phyloP scores from a whole-genome alignment of 2,797 vertebrate genomes.

The Sebastes diploproa region DNA sequence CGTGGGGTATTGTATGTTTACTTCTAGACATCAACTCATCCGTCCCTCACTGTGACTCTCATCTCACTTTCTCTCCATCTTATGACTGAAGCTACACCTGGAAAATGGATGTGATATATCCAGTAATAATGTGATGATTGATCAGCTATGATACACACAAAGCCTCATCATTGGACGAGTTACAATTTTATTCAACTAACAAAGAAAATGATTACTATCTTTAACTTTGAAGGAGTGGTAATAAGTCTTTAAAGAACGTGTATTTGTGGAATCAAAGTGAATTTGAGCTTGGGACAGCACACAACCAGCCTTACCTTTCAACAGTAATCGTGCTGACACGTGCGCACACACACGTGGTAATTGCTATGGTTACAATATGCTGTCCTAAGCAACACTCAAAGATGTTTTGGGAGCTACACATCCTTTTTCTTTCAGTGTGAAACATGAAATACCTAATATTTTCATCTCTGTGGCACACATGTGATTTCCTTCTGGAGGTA shows the following conservation, averaged over 20 bases:
- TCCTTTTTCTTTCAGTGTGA: constrained; percentile 23
- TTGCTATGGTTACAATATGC: constrained; percentile 5
- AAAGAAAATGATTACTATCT: neutral
- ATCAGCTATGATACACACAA: neutral
- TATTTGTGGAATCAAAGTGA: neutral
- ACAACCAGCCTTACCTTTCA: too few species aligned
- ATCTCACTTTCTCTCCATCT: constrained; percentile 28
- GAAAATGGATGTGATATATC: constrained; percentile 9
- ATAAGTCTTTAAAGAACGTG: neutral
- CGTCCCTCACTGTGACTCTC: constrained; percentile 39
- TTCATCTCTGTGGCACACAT: constrained; percentile 33
- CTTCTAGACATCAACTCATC: constrained; percentile 80
- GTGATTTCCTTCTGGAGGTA: constrained; percentile 5
- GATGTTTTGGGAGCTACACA: neutral
- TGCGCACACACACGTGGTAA: neutral
- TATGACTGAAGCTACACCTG: neutral
- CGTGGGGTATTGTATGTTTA: constrained; percentile 87
- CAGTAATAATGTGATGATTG: neutral
- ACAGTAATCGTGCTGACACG: too few species aligned
- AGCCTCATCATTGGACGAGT: neutral
- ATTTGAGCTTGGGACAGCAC: neutral
- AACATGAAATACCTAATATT: constrained; percentile 11
- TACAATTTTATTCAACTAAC: neutral
- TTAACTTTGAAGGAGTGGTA: too few species aligned
- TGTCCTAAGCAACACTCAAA: neutral